Evolutionary conservation across 2,113 vertebrate genomes (phyloP).

Genomic region (Neomonachus schauinslandi): DNA sequence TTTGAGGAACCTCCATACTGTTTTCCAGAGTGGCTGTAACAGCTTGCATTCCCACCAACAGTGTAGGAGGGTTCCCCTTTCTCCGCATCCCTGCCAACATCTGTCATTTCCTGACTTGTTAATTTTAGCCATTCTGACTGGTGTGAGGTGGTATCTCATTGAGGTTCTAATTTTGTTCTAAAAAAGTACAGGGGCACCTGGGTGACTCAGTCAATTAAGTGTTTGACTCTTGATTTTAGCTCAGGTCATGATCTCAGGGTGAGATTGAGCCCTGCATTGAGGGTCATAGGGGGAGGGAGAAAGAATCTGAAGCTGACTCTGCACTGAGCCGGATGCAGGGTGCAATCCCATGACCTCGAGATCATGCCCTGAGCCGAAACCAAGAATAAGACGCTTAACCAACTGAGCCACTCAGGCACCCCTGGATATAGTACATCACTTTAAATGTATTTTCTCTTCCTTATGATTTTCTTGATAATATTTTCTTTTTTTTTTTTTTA

Average conservation of each 20-base stretch:
- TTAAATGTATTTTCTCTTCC: neutral
- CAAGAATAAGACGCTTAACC: neutral
- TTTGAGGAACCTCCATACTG: too few relatives aligned
- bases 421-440: neutral
- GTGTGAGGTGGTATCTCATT: too few relatives aligned
- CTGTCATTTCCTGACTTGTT: too few relatives aligned
- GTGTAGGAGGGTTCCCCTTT: too few relatives aligned
- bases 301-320: neutral
- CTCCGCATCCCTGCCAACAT: too few relatives aligned
- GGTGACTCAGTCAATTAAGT: neutral
- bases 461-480: neutral
- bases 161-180: neutral
- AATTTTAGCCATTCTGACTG: too few relatives aligned
- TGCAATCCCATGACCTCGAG: neutral
- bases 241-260: neutral
- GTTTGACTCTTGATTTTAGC: neutral
- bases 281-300: neutral
- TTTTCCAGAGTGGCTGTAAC: too few relatives aligned
- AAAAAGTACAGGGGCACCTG: neutral
- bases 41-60: too few relatives aligned
- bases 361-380: neutral
- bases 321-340: neutral
- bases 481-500: too few relatives aligned
- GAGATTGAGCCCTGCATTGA: rapidly evolving
- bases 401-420: neutral